Percentiles rank a stretch among this genome's conserved stretches.
Evolutionary conservation across 2,888 invertebrate genomes (phyloP).

Genomic region (Noctuana brunneofusca): DNA sequence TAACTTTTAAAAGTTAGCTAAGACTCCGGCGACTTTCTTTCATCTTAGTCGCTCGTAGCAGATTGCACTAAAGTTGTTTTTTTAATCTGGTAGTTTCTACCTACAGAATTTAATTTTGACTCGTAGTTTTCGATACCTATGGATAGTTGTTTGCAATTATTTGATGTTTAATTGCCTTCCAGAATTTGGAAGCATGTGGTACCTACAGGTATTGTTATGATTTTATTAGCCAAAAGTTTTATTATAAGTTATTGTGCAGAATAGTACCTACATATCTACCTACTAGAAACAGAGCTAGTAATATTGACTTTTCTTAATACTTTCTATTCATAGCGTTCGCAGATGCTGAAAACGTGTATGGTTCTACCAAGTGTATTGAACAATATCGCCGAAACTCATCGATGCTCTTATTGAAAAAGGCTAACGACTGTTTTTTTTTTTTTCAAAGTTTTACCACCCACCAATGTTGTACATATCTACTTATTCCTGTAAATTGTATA

Average conservation of each 20-base stretch:
- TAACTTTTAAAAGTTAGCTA: conserved; percentile 38
- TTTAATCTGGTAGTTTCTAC: conserved; percentile 16
- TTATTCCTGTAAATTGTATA: too few relatives aligned
- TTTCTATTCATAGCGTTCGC: conserved; percentile 41
- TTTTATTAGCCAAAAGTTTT: too few relatives aligned
- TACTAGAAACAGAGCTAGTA: neutral
- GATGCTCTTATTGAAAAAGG: conserved; percentile 33
- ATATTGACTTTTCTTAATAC: conserved; percentile 39
- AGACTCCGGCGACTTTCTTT: conserved; percentile 37
- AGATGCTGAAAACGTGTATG: conserved; percentile 44
- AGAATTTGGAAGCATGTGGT: neutral
- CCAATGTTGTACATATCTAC: too few relatives aligned
- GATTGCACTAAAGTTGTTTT: conserved; percentile 35
- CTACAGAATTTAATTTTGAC: conserved; percentile 15
- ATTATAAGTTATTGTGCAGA: neutral
- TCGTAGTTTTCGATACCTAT: conserved; percentile 24
- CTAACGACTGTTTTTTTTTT: too few relatives aligned
- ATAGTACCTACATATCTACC: too few relatives aligned
- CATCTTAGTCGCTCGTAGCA: conserved; percentile 31
- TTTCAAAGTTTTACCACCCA: too few relatives aligned
- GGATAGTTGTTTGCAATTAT: conserved; percentile 5
- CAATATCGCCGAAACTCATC: conserved; percentile 35
- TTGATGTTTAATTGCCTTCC: conserved; percentile 9
- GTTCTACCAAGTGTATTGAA: conserved; percentile 38
- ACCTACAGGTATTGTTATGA: too few relatives aligned